A percentile compares a stretch with the other conserved stretches of the same genome.
Conservation (phyloP, 1,140 invertebrate species). For the Cotesia chilonis region DNA sequence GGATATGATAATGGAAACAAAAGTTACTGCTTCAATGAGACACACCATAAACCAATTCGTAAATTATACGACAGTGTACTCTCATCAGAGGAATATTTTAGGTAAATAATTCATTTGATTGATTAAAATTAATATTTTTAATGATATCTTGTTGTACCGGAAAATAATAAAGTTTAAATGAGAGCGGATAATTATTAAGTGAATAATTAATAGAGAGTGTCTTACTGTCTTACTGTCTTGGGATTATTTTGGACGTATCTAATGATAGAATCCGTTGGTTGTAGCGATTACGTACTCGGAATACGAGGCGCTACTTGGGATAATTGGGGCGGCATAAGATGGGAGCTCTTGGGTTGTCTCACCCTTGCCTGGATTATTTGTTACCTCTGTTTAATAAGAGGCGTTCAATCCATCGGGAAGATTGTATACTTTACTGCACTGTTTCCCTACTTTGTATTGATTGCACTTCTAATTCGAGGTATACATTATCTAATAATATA, state of each 20-base stretch:
- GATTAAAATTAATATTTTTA: not conserved
- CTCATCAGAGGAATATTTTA: constrained; percentile 70
- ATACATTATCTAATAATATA: constrained; percentile 21
- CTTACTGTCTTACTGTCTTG: not conserved
- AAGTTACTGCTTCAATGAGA: constrained; percentile 58
- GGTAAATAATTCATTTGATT: constrained; percentile 55
- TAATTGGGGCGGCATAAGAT: constrained; percentile 74
- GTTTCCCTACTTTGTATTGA: constrained; percentile 81
- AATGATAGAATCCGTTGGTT: constrained; percentile 42
- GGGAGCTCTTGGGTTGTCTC: constrained; percentile 77
- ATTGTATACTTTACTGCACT: constrained; percentile 80
- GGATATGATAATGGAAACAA: constrained; percentile 56
- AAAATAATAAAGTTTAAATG: not conserved
- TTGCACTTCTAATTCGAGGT: constrained; percentile 73
- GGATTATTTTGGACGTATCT: constrained; percentile 16
- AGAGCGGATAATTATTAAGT: constrained; percentile 5
- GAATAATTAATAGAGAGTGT: constrained; percentile 6
- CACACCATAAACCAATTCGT: constrained; percentile 53
- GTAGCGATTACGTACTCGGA: constrained; percentile 72
- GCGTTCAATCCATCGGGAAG: constrained; percentile 82
- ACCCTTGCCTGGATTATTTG: constrained; percentile 78
- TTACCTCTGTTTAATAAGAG: constrained; percentile 74
- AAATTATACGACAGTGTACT: constrained; percentile 59
- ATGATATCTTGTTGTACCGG: too few relatives aligned
- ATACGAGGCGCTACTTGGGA: constrained; percentile 70